These are phyloP conservation scores for Xestobium rufovillosum DNA, from an alignment of 2,888 invertebrate genomes.

Conservation along the genomic window DNA sequence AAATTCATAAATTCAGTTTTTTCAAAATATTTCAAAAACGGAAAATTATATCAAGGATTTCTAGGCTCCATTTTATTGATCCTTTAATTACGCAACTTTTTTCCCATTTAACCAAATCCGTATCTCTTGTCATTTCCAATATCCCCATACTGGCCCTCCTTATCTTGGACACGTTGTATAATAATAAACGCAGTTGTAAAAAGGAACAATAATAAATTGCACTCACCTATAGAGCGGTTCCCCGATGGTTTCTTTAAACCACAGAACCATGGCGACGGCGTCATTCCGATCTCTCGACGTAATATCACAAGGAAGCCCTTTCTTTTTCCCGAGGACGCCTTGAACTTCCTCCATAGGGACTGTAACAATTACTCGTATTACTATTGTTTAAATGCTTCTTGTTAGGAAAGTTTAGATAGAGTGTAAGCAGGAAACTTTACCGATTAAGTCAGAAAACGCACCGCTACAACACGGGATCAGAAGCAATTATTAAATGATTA, in stretches of 20 bases:
- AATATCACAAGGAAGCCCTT: constrained; percentile 81
- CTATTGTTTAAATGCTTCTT: constrained; percentile 33
- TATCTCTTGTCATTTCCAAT: too few species aligned
- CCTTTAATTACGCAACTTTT: too few species aligned
- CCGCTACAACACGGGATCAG: constrained; percentile 16
- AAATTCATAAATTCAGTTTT: too few species aligned
- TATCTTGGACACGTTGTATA: too few species aligned
- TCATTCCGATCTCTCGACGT: constrained; percentile 70
- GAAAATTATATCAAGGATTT: too few species aligned
- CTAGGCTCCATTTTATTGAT: too few species aligned
- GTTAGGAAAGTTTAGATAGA: constrained; percentile 30
- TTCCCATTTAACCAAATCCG: too few species aligned
- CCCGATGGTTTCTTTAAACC: constrained; percentile 79
- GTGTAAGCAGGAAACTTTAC: constrained; percentile 26
- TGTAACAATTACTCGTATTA: constrained; percentile 43
- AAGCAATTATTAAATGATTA: too few species aligned
- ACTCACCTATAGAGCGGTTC: constrained; percentile 83
- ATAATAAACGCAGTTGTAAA: too few species aligned
- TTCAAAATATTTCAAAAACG: too few species aligned
- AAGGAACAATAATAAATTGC: too few species aligned
- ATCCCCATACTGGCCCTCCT: too few species aligned
- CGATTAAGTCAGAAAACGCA: constrained; percentile 29
- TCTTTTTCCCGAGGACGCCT: constrained; percentile 75
- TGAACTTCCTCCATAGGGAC: constrained; percentile 75
- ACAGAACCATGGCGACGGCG: constrained; percentile 79